Evolutionary conservation across 2,113 vertebrate species (phyloP).

Genomic region (Monarcha castaneiventris): DNA sequence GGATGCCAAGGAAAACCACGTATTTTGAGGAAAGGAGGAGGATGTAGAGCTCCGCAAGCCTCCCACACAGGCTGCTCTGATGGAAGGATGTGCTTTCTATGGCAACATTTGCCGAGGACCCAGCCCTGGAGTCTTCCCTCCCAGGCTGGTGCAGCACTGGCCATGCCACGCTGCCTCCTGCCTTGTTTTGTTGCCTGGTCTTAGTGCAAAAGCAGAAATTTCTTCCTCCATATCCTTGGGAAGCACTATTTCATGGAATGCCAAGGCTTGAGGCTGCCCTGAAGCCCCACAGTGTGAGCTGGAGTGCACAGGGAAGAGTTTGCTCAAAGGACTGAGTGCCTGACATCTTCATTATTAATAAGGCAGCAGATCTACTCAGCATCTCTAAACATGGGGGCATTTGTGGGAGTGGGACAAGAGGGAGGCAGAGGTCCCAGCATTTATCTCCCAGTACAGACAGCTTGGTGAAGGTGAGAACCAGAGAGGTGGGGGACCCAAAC

Average conservation of each 20-base stretch:
- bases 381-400: fast-evolving
- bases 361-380: neutral
- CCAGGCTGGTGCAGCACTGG: neutral
- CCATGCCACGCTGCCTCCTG: fast-evolving
- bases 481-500: neutral
- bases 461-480: neutral
- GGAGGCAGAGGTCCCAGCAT: neutral
- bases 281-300: neutral
- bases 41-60: neutral
- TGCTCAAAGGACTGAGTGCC: neutral
- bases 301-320: neutral
- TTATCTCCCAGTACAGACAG: neutral
- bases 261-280: neutral
- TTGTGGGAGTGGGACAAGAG: neutral
- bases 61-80: neutral
- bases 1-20: fast-evolving
- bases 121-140: neutral
- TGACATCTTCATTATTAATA: neutral
- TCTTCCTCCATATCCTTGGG: neutral
- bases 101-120: neutral
- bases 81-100: neutral
- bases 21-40: neutral
- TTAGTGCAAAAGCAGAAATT: neutral
- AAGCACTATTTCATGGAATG: neutral
- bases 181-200: neutral